A percentile compares a stretch with the other conserved stretches of the same genome.
Evolutionary conservation across 2,797 vertebrate species (phyloP).

Genomic region (Psittacula derbiana): DNA sequence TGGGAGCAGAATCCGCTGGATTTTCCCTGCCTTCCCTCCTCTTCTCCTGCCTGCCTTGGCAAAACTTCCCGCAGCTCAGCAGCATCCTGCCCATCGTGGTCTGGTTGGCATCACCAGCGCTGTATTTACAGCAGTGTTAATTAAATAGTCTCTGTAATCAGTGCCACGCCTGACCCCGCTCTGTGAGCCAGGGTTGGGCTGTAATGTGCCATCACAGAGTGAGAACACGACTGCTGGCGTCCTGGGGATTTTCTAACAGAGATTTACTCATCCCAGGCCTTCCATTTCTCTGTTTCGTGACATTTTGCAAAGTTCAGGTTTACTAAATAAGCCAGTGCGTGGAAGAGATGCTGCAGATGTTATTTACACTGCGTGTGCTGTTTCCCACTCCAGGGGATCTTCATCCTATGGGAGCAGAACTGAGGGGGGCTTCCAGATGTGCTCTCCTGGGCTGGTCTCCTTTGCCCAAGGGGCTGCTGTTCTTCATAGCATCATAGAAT

Average conservation of each 20-base stretch:
- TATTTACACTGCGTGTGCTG: neutral
- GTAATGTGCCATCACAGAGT: constrained; percentile 7
- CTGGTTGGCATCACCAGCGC: neutral
- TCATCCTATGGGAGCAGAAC: accelerated
- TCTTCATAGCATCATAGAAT: neutral
- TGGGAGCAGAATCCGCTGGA: neutral
- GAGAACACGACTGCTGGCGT: constrained; percentile 20
- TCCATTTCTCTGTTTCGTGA: constrained; percentile 66
- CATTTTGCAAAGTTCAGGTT: constrained; percentile 80
- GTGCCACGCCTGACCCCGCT: neutral
- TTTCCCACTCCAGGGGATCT: neutral
- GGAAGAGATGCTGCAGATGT: neutral
- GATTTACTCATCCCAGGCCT: constrained; percentile 63
- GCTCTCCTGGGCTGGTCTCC: neutral
- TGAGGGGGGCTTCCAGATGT: accelerated
- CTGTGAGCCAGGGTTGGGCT: neutral
- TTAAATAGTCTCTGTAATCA: constrained; percentile 56
- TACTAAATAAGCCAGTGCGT: constrained; percentile 66
- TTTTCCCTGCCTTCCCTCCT: neutral
- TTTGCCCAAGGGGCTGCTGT: neutral
- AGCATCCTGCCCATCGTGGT: neutral
- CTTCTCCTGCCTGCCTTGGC: neutral
- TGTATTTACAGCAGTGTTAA: constrained; percentile 44
- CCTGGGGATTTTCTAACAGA: constrained; percentile 60
- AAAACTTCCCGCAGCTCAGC: neutral